Base-by-base conservation (phyloP, 2,113 vertebrate genomes). In the Charadrius vociferus region DNA sequence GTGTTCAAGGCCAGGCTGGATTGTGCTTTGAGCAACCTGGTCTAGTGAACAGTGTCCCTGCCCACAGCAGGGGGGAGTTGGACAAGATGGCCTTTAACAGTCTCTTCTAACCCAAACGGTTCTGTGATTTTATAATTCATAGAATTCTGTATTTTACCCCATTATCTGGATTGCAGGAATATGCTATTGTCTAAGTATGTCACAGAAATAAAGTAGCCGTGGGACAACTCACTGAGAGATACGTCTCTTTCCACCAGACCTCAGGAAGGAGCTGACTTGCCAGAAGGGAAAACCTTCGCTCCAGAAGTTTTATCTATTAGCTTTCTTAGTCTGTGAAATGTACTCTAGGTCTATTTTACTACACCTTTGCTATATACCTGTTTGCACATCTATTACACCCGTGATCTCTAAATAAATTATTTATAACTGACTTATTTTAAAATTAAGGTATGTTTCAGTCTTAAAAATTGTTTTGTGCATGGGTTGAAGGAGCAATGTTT, bases 51-150 rank as follows among this genome's bases (percentile, higher is more conserved):
- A 30, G 29, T 15, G 14, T 63, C 30, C 61, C 37, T 61, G 12
- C 9, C 12, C 10, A 14, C 4, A 9, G 47, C n/a, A 21, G 12
- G 2, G 2, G 3, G 8, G 2, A 13, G 49, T 4, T 47, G 22
- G 4, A 47, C 24, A 62, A 26, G 36, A 1, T 56, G 27, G 22
- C 62, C 52, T 61, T 65, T 74, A 55, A 50, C 45, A 8, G 14
- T 59, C 16, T 6, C 1, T 37, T 7, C 5, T 29, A 56, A 20
- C 1, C 17, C 16, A 39, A 37, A 59, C 0, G 3, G 5, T 65
- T 90, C 17, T 32, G 27, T 83, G 19, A 47, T 74, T 79, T 55
- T 43, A 0, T 81, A 47, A 52, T 66, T 19, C 12, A 37, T 39
- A 21, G 16, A 78, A 73, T 81, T 83, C 30, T n/a, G 3, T 77